These are phyloP conservation scores for Drosophila niveifrons DNA, from an alignment of 2,888 invertebrate genomes.

Conservation along the genomic window DNA sequence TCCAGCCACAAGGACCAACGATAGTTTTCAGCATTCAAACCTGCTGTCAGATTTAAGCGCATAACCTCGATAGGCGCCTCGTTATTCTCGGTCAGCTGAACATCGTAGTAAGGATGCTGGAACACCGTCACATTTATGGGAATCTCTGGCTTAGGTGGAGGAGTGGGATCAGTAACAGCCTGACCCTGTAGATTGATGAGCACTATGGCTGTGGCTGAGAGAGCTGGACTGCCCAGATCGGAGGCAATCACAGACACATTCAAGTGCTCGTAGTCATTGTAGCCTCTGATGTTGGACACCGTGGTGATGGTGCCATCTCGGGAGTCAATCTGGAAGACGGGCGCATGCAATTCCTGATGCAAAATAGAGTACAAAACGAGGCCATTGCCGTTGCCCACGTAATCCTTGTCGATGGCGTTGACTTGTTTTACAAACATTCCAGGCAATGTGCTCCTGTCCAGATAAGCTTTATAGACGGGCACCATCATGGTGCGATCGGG, in stretches of 20 bases:
- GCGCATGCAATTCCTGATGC: constrained; percentile 87
- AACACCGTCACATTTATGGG: constrained; percentile 85
- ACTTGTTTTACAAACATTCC: constrained; percentile 91
- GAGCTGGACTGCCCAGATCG: constrained; percentile 93
- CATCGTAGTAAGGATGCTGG: constrained; percentile 91
- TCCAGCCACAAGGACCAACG: constrained; percentile 89
- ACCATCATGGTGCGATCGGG: constrained; percentile 84
- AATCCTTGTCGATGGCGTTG: constrained; percentile 94
- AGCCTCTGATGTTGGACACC: constrained; percentile 87
- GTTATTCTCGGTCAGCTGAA: constrained; percentile 93
- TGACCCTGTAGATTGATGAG: constrained; percentile 88
- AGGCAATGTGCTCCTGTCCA: constrained; percentile 91
- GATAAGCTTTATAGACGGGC: constrained; percentile 91
- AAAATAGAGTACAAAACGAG: constrained; percentile 91
- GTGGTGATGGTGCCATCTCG: constrained; percentile 94
- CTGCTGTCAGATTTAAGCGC: constrained; percentile 91
- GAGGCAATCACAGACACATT: constrained; percentile 93
- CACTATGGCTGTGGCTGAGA: constrained; percentile 91
- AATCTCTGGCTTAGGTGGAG: constrained; percentile 59
- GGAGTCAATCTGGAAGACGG: constrained; percentile 92
- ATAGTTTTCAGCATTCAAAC: constrained; percentile 88
- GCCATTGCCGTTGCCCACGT: constrained; percentile 94
- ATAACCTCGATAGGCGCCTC: constrained; percentile 91
- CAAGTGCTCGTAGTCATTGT: constrained; percentile 86
- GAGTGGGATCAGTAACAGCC: constrained; percentile 71